These are phyloP conservation scores for Ptiloglossa arizonensis DNA, from an alignment of 1,140 invertebrate species.

Conservation along the genomic window DNA sequence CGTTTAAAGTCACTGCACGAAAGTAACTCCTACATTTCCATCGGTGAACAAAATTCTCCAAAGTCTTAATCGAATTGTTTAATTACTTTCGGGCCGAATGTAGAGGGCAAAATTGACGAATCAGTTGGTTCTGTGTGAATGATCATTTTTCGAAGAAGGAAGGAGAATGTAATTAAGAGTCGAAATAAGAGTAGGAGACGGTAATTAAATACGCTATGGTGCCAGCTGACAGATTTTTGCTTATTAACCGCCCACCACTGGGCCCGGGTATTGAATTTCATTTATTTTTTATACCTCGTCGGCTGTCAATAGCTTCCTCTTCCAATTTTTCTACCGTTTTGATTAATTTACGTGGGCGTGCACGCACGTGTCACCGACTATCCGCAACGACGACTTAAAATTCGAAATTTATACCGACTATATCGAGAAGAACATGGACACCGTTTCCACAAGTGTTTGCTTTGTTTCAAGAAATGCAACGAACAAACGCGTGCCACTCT, in stretches of 20 bases:
- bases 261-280: conserved; percentile 69
- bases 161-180: not conserved
- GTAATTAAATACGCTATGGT: conserved; percentile 55
- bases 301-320: conserved; percentile 75
- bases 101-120: no score
- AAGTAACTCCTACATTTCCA: no score
- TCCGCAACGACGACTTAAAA: conserved; percentile 45
- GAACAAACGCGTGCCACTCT: not conserved
- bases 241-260: conserved; percentile 67
- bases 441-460: not conserved
- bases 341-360: conserved; percentile 69
- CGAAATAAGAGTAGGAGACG: not conserved
- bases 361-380: conserved; percentile 55
- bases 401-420: conserved; percentile 57
- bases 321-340: conserved; percentile 75
- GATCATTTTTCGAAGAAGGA: not conserved
- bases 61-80: no score
- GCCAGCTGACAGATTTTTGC: conserved; percentile 68
- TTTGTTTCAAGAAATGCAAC: not conserved
- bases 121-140: no score
- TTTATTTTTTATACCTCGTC: conserved; percentile 74
- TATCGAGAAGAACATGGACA: not conserved
- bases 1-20: no score
- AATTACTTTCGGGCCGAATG: no score
- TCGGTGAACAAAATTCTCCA: no score